Base-by-base conservation (phyloP, 1,140 invertebrate species). In the Lasioglossum baleicum region DNA sequence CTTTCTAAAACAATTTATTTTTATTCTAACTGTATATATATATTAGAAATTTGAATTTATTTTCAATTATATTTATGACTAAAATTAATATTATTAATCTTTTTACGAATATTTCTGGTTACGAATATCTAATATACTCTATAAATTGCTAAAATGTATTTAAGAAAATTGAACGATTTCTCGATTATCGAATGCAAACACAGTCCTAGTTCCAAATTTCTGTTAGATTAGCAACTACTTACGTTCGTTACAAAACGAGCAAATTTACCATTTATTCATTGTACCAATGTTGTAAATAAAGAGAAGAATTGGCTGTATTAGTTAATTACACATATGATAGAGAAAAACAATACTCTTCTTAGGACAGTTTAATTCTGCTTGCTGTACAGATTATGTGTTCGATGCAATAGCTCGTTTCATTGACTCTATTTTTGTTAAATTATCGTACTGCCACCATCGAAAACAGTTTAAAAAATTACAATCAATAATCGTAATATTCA, bases 381-480 rank as follows among this genome's bases (percentile, higher is more conserved):
- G n/a, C n/a, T n/a, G n/a, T n/a, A n/a, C n/a, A n/a, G n/a, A n/a
- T n/a, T n/a, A n/a, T n/a, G n/a, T n/a, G n/a, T n/a, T n/a, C n/a
- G n/a, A n/a, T n/a, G n/a, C n/a, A n/a, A 65, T 7, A 65, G 40
- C 56, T 73, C 15, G 17, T 7, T 42, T 73, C 0, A 17, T 67
- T 75, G 42, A 48, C 20, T 22, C 60, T 75, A 80, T 75, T 75
- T 80, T 75, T 75, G 71, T 80, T 67, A 26, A 80, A 67, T 80
- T 75, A 75, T 80, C 71, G 70, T 26, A 67, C 65, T 65, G 11
- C 15, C 42, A 22, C 53, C 64, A 26, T 75, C 42, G 72, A 80
- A 80, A 80, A 80, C 71, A 67, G 63, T 80, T 80, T 75, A 56
- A 80, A 74, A 80, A 80, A 80, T 80, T 74, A 53, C 64, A 80